Conservation (phyloP, 2,113 vertebrate species). For the Xerus inauris region DNA sequence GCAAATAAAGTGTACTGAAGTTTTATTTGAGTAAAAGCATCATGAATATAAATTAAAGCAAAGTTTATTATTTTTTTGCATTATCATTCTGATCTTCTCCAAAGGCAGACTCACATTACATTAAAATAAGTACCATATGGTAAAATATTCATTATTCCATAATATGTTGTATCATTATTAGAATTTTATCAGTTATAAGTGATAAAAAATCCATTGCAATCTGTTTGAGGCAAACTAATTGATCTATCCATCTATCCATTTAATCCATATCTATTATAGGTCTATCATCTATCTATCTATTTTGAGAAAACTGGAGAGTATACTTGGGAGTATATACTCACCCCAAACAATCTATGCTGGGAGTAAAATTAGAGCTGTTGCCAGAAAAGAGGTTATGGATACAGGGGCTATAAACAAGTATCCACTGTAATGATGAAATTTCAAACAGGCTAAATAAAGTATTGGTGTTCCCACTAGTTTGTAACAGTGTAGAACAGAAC, state of each 20-base stretch:
- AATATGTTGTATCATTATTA: neutral
- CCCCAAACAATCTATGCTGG: neutral
- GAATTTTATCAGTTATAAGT: neutral
- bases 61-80: slow-evolving; percentile 55
- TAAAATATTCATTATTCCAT: slow-evolving; percentile 50
- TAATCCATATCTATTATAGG: too few species aligned
- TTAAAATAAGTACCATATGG: slow-evolving; percentile 1
- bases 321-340: neutral
- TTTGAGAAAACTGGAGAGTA: neutral
- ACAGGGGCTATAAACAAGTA: neutral
- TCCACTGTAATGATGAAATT: neutral
- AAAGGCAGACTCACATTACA: neutral
- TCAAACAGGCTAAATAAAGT: neutral
- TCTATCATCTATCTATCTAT: neutral
- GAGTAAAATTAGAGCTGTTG: neutral
- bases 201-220: neutral
- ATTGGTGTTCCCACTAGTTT: neutral
- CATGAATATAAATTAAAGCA: neutral
- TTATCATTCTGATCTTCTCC: neutral
- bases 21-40: slow-evolving; percentile 41
- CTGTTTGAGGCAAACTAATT: neutral
- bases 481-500: neutral
- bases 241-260: neutral
- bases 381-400: neutral
- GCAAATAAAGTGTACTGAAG: neutral